Conservation (phyloP, 2,888 invertebrate genomes). For the Drosophila mulleri region DNA sequence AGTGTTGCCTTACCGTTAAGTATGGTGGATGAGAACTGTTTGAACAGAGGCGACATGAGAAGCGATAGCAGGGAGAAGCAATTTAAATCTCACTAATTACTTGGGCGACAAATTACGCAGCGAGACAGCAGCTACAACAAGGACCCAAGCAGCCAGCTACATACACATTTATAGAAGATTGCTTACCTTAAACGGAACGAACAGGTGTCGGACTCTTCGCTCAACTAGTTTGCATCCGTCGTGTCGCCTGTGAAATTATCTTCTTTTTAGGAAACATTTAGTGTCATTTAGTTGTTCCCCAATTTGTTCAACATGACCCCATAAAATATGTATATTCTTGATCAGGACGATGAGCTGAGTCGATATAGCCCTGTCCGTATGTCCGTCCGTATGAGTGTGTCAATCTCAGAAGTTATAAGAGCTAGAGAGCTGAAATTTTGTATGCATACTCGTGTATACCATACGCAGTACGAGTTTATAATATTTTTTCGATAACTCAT, state of each 20-base stretch:
- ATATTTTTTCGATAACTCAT: too few relatives aligned
- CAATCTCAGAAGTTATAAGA: too few relatives aligned
- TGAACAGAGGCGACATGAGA: constrained; percentile 19
- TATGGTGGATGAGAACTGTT: constrained; percentile 14
- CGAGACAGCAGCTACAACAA: constrained; percentile 39
- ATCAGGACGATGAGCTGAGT: too few relatives aligned
- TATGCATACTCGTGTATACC: too few relatives aligned
- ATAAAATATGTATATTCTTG: too few relatives aligned
- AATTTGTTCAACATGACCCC: too few relatives aligned
- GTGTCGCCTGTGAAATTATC: constrained; percentile 27
- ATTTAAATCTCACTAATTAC: constrained; percentile 84
- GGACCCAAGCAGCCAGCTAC: constrained; percentile 14
- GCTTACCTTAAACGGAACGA: constrained; percentile 43
- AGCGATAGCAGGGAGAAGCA: constrained; percentile 70
- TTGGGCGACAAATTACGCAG: constrained; percentile 82
- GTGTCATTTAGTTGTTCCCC: constrained; percentile 68
- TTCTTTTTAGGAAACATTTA: constrained; percentile 75
- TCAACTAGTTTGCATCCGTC: constrained; percentile 5
- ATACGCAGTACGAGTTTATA: too few relatives aligned
- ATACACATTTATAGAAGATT: constrained; percentile 26
- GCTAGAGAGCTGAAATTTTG: too few relatives aligned
- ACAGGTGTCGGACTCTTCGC: constrained; percentile 50
- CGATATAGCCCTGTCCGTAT: too few relatives aligned
- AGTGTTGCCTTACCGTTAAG: constrained; percentile 54
- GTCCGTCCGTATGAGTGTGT: too few relatives aligned